Evolutionary conservation across 2,113 vertebrate species (phyloP).

Genomic region (Myrmecophaga tridactyla): DNA sequence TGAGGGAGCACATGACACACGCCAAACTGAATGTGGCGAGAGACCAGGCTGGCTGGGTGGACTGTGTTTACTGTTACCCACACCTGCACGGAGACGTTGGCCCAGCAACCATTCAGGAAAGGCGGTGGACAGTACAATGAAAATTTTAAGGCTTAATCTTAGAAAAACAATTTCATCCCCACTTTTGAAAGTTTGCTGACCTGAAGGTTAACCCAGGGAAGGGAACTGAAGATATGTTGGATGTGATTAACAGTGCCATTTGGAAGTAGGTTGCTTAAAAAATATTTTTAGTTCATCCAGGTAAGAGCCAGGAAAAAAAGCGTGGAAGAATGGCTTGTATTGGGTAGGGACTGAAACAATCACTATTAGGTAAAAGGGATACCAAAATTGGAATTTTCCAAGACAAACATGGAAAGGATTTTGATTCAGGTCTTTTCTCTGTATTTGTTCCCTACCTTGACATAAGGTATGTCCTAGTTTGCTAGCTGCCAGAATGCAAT

Average conservation of each 20-base stretch:
- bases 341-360: background rate
- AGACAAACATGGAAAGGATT: background rate
- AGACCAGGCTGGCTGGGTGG: background rate
- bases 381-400: background rate
- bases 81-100: background rate
- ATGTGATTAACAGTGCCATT: background rate
- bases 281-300: background rate
- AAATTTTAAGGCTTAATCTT: background rate
- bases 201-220: background rate
- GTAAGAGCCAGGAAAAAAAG: background rate
- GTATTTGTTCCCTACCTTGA: background rate
- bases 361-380: background rate
- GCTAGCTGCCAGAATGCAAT: no score
- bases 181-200: background rate
- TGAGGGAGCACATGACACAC: conserved; percentile 54
- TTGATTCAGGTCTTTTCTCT: background rate
- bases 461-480: no score
- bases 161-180: background rate
- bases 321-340: background rate
- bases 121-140: background rate
- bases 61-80: conserved; percentile 26
- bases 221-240: background rate
- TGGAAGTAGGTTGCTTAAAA: background rate
- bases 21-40: conserved; percentile 22
- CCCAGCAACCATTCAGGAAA: background rate